A percentile compares a stretch with the other conserved stretches of the same genome.
These are phyloP conservation scores for Urosaurus nigricauda DNA, from an alignment of 2,797 vertebrate genomes.

Conservation along the genomic window DNA sequence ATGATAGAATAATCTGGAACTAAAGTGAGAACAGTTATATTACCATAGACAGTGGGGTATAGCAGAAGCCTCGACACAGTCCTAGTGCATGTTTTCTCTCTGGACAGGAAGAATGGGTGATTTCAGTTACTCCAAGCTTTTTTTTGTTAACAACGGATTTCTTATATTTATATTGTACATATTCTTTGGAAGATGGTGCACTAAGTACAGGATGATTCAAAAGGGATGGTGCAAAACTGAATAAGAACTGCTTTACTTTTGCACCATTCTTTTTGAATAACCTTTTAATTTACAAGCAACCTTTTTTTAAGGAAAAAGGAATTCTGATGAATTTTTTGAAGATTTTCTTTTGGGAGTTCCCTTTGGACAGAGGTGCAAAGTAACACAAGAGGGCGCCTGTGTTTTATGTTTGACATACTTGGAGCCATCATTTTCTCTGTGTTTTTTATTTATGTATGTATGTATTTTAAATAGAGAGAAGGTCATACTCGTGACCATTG, in stretches of 20 bases:
- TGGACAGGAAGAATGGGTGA: neutral
- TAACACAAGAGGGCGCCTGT: constrained; percentile 66
- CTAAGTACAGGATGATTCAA: neutral
- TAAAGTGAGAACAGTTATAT: neutral
- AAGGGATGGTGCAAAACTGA: too few relatives aligned
- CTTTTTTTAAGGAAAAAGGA: neutral
- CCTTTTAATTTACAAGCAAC: too few relatives aligned
- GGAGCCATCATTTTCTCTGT: fast-evolving
- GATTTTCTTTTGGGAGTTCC: neutral
- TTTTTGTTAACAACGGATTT: neutral
- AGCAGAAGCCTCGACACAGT: too few relatives aligned
- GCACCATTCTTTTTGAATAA: too few relatives aligned
- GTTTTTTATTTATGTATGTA: neutral
- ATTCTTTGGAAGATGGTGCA: neutral
- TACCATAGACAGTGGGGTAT: neutral
- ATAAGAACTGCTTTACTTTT: too few relatives aligned
- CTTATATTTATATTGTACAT: neutral
- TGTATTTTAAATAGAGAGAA: neutral
- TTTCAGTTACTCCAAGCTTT: neutral
- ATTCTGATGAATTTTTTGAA: neutral
- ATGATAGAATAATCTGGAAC: neutral
- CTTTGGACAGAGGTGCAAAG: neutral
- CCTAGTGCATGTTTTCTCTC: neutral
- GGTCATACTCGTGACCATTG: neutral
- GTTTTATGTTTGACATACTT: constrained; percentile 32